A percentile compares a stretch with the other conserved stretches of the same genome.
phyloP scores from a whole-genome alignment of 2,113 vertebrate genomes.

The Dasyprocta punctata region DNA sequence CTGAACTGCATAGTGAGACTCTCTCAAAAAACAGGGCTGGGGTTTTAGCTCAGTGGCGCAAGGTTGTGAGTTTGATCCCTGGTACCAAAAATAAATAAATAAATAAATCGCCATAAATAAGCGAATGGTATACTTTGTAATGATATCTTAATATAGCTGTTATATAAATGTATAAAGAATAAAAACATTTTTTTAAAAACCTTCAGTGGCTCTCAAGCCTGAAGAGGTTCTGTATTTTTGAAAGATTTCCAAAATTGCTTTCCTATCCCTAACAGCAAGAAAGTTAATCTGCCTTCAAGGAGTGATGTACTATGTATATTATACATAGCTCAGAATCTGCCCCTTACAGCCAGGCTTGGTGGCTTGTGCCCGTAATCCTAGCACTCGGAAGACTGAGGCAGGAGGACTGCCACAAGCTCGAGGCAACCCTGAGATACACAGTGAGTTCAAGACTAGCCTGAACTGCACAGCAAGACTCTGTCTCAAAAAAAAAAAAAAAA shows the following conservation, averaged over 20 bases:
- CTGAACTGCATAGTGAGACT: too few species aligned
- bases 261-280: slow-evolving; percentile 3
- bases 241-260: not conserved
- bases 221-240: not conserved
- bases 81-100: too few species aligned
- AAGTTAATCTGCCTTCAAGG: not conserved
- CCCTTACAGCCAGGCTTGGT: not conserved
- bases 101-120: too few species aligned
- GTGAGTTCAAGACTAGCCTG: not conserved
- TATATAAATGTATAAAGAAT: not conserved
- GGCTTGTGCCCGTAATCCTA: not conserved
- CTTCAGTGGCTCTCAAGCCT: not conserved
- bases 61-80: too few species aligned
- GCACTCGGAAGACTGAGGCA: not conserved
- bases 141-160: not conserved
- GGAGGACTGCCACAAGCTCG: not conserved
- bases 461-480: not conserved
- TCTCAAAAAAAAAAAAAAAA: not conserved
- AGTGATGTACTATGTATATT: not conserved
- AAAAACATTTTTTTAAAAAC: not conserved
- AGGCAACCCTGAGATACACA: not conserved
- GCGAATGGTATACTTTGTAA: not conserved
- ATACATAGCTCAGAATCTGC: not conserved
- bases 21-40: too few species aligned
- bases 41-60: too few species aligned